Evolutionary conservation across 2,113 vertebrate species (phyloP), one percentile per base, ranked within the genome.

Genomic region (Apteryx owenii): DNA sequence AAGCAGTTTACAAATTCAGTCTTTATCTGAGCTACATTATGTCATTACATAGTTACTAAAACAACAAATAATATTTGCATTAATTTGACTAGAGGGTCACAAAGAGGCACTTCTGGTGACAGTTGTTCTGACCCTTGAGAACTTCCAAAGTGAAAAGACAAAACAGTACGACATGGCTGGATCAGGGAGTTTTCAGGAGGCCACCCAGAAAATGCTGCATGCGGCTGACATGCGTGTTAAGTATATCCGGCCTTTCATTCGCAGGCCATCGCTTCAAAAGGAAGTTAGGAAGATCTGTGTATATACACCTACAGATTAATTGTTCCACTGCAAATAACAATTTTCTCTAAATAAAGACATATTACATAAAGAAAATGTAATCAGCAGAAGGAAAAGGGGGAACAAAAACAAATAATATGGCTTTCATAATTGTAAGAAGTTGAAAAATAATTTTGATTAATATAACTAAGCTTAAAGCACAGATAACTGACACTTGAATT

Each of bases 231-330:
- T 0, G 51, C 2, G 29, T 16, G n/a, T 5, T 10, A 2, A 68
- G 23, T 54, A 42, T n/a, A 51, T 21, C 13, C 23, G 64, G 40
- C 9, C 38, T 82, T 48, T 56, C 33, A 40, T 42, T 83, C 18
- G 46, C 19, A 61, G 33, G 18, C 14, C 16, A 75, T 5, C 9
- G 5, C 14, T 86, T 31, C 33, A 61, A 73, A 91, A 46, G n/a
- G 28, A 56, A 53, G 36, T 31, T 22, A 42, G 25, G 1, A 18
- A 77, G 31, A 71, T 29, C 31, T 31, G 51, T 16, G 15, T 3
- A 13, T 0, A 7, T 2, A 16, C 3, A 4, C 31, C 69, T 40
- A 44, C 20, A 36, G 60, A 23, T 42, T 77, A 68, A 61, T 0
- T 75, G 60, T 28, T 19, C 10, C 33, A 33, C 5, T 26, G 60